A percentile compares a stretch with the other conserved stretches of the same genome.
Evolutionary conservation across 2,113 vertebrate species (phyloP).

Genomic region (Desmodus rotundus): DNA sequence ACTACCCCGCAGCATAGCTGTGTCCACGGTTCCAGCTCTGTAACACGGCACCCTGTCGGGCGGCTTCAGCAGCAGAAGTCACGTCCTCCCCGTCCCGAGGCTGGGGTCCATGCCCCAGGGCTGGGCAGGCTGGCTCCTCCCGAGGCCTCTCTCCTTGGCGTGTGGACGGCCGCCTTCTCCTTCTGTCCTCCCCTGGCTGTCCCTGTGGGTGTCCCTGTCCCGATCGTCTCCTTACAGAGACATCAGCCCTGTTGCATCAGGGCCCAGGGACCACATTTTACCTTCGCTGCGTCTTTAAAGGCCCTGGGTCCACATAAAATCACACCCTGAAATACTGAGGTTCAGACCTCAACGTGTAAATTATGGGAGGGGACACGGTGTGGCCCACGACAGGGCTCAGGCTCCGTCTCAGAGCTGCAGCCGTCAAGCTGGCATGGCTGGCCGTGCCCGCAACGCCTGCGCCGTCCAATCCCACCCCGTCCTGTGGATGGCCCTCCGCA

Average conservation of each 20-base stretch:
- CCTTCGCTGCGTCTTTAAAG: background rate
- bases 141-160: rapidly evolving
- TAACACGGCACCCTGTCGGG: rapidly evolving
- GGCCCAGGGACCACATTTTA: background rate
- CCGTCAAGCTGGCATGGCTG: rapidly evolving
- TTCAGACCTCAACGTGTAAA: no score
- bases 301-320: background rate
- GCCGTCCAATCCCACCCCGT: background rate
- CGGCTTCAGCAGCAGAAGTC: rapidly evolving
- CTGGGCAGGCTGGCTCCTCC: background rate
- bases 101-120: background rate
- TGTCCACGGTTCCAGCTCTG: no score
- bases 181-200: no score
- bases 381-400: background rate
- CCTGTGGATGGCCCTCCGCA: rapidly evolving
- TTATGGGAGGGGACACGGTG: no score
- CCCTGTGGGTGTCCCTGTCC: background rate
- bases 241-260: background rate
- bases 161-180: background rate
- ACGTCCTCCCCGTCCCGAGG: rapidly evolving
- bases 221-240: background rate
- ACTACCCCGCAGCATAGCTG: background rate
- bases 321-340: background rate
- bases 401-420: no score
- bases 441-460: background rate